Base-by-base conservation (phyloP, 2,797 vertebrate genomes). In the Urophycis tenuis region DNA sequence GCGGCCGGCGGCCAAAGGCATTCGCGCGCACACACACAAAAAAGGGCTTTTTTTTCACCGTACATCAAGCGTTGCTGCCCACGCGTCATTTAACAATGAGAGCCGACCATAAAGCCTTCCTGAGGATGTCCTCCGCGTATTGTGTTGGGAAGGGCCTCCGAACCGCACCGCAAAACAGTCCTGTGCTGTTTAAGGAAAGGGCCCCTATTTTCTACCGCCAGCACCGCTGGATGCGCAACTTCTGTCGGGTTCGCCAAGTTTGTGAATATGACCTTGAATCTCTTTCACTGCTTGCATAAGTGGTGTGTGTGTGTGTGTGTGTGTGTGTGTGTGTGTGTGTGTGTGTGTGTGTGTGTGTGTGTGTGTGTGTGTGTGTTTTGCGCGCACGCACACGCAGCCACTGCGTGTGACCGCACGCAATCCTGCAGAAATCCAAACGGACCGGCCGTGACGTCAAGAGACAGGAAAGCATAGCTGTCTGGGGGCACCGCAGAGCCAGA, bases 381-480 rank as follows among this genome's bases (percentile, higher is more conserved):
- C 22, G 0, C 17, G 19, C 32, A 3, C 34, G 1, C n/a, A 64
- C 2, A 45, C 3, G 45, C 45, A 53, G 12, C 45, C 45, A 19
- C 45, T 79, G 45, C n/a, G 1, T 49, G 22, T 72, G 71, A 39
- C 45, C 15, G 53, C 25, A 71, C 67, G 86, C 78, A 69, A 80
- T 87, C 84, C 77, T 81, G 80, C 74, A 83, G 84, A 81, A 88
- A 33, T 84, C 87, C 81, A 92, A 91, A 86, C 74, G 84, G 53
- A 2, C 76, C 45, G 73, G 39, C 78, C 87, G 82, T 93, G 92
- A 93, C 92, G 89, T 93, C 91, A 92, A 91, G 79, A 88, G 83
- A 84, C 89, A 93, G 91, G 91, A 93, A 92, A 92, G 90, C 88
- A 82, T 77, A 89, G 87, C 88, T 79, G 90, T 89, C 90, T 93